Evolutionary conservation across 2,113 vertebrate species (phyloP), one percentile per base, ranked within the genome.

Genomic region (Carlito syrichta): DNA sequence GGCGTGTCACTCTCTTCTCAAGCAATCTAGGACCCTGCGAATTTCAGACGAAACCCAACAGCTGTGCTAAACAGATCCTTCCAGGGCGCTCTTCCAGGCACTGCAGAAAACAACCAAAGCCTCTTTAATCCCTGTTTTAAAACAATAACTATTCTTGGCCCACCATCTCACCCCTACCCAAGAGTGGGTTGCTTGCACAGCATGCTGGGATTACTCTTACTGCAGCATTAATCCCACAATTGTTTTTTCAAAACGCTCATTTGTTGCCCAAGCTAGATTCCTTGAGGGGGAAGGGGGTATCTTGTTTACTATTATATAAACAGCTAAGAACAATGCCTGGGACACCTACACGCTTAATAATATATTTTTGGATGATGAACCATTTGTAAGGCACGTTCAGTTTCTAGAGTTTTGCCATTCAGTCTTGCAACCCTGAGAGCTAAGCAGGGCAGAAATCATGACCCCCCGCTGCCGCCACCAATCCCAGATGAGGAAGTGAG

Each of bases 51-150:
- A 96, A 90, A 83, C 82, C 68, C 4, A 3, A 84, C 97, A 97
- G 83, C 93, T 96, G 83, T 52, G 78, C 93, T 94, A 89, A 93
- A 91, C 82, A 94, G 89, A 91, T 77, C 45, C 94, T 93, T 50
- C 86, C 91, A 89, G 96, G 93, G 14, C 40, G 60, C 16, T 79
- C 83, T 91, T 96, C 79, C 91, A 94, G 83, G 68, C n/a, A 76
- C 43, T 88, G 45, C 45, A 83, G 73, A 74, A 95, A 95, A 68
- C 20, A 40, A 43, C 20, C 32, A 54, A 84, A 58, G 17, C 85
- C 50, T 92, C 86, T 56, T 77, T 85, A 77, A 96, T 94, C 84
- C 68, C 40, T 69, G 20, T 63, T 84, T 96, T 83, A 71, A 95
- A 94, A 92, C 52, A 94, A 17, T 50, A 79, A 68, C 68, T 62